A percentile compares a stretch with the other conserved stretches of the same genome.
Evolutionary conservation across 2,797 vertebrate genomes (phyloP).

Genomic region (Lepilemur ruficaudatus): DNA sequence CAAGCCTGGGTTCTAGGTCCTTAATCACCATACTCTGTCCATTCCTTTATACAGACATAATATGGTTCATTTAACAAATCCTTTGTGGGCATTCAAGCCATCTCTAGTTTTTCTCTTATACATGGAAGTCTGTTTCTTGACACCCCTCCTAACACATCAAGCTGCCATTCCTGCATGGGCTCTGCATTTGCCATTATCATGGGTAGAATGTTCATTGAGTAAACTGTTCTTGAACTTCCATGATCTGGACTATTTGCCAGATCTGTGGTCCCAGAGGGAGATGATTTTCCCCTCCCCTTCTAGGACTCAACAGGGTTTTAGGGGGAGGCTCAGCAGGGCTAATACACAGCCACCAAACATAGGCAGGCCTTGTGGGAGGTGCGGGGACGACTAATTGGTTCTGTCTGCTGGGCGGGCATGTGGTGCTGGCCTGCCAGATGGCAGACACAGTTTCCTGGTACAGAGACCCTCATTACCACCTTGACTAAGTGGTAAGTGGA

Average conservation of each 20-base stretch:
- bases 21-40: background rate
- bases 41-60: background rate
- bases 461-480: conserved; percentile 71
- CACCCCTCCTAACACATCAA: background rate
- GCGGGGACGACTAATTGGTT: conserved; percentile 64
- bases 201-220: background rate
- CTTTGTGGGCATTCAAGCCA: background rate
- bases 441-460: conserved; percentile 58
- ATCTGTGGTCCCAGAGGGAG: background rate
- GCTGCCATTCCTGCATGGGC: background rate
- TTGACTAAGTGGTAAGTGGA: conserved; percentile 69
- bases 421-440: conserved; percentile 65
- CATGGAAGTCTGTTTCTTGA: background rate
- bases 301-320: background rate
- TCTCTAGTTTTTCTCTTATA: background rate
- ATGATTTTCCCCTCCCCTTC: background rate
- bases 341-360: conserved; percentile 30
- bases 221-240: background rate
- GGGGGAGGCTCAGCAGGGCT: background rate
- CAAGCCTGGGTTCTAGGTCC: background rate
- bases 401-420: conserved; percentile 37
- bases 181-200: background rate
- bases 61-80: background rate
- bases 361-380: conserved; percentile 53
- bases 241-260: background rate